Conservation (phyloP, 2,113 vertebrate species). For the Verasper variegatus region DNA sequence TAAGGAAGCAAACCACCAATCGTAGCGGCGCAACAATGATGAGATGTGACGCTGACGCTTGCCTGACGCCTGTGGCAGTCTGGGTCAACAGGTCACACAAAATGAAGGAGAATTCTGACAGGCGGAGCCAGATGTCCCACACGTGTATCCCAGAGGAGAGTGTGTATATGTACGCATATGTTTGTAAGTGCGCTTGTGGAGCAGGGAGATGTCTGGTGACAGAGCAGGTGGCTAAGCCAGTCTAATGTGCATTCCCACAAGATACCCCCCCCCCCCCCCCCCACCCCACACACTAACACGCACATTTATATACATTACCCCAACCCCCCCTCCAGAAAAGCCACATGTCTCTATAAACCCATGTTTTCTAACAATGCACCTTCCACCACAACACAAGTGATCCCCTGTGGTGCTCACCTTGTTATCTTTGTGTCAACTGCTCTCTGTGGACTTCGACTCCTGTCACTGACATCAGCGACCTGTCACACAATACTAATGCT, state of each 20-base stretch:
- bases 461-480: slow-evolving; percentile 54
- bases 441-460: slow-evolving; percentile 57
- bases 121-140: slow-evolving; percentile 85
- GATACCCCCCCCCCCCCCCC: slow-evolving; percentile 26
- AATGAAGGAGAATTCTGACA: slow-evolving; percentile 65
- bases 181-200: slow-evolving; percentile 45
- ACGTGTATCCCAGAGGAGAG: slow-evolving; percentile 66
- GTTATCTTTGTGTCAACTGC: slow-evolving; percentile 68
- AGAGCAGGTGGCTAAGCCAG: slow-evolving; percentile 85
- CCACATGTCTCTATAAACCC: slow-evolving; percentile 43
- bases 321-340: slow-evolving; percentile 22
- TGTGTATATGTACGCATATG: slow-evolving; percentile 47
- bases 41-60: slow-evolving; percentile 33
- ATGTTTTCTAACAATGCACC: slow-evolving; percentile 36
- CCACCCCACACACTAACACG: slow-evolving; percentile 38
- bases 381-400: slow-evolving; percentile 45
- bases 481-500: slow-evolving; percentile 46
- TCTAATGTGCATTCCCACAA: slow-evolving; percentile 81
- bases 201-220: slow-evolving; percentile 72
- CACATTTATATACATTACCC: slow-evolving; percentile 20
- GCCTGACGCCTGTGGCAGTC: slow-evolving; percentile 43
- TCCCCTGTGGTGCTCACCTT: slow-evolving; percentile 60
- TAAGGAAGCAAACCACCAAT: slow-evolving; percentile 5
- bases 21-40: slow-evolving; percentile 20
- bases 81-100: slow-evolving; percentile 64